Evolutionary conservation across 2,888 invertebrate species (phyloP).

Genomic region (Lycocerus yunnanus): DNA sequence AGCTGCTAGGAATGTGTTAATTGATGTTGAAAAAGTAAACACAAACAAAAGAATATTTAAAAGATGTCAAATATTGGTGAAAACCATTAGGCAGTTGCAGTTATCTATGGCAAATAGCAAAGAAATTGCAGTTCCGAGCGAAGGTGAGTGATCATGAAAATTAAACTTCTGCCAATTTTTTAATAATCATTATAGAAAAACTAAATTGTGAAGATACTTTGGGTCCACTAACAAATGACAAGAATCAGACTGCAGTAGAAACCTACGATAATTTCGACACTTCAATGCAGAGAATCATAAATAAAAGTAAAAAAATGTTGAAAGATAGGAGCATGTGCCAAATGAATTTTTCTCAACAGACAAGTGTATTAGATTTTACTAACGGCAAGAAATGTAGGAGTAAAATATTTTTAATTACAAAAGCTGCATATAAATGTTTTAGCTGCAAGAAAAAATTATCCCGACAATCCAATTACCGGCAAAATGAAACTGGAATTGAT

Average conservation of each 20-base stretch:
- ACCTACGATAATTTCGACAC: neutral
- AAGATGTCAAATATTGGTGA: conserved; percentile 44
- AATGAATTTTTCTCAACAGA: neutral
- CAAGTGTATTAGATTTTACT: neutral
- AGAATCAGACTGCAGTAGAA: neutral
- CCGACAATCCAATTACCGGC: neutral
- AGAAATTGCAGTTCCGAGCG: neutral
- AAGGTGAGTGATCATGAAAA: neutral
- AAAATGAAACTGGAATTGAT: neutral
- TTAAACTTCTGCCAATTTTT: too few species aligned
- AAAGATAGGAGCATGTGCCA: conserved; percentile 46
- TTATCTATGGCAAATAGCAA: conserved; percentile 15
- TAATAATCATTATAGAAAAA: neutral
- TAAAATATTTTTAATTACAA: neutral
- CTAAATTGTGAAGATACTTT: neutral
- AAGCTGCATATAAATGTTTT: neutral
- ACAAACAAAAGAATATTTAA: conserved; percentile 41
- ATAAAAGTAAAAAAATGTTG: conserved; percentile 45
- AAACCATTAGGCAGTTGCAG: conserved; percentile 39
- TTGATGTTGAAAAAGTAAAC: conserved; percentile 28
- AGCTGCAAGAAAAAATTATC: neutral
- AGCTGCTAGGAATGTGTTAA: conserved; percentile 36
- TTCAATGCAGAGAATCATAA: conserved; percentile 40
- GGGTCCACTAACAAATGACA: neutral
- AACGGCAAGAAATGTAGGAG: neutral